phyloP scores from a whole-genome alignment of 1,140 invertebrate species.

The Dinoponera quadriceps region DNA sequence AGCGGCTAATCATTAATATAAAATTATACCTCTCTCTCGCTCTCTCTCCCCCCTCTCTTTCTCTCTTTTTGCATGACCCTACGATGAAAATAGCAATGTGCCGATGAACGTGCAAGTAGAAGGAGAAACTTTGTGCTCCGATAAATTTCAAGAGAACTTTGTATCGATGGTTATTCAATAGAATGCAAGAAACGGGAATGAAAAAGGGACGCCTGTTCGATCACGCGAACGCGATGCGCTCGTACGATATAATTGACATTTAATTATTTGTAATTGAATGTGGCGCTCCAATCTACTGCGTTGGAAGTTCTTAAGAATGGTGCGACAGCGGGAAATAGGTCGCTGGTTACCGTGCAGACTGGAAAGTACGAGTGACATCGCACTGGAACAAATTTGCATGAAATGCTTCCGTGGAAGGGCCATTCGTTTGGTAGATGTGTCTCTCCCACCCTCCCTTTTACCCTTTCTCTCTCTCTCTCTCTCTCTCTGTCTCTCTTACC shows the following conservation, averaged over 20 bases:
- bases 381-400: slow-evolving; percentile 58
- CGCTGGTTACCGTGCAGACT: slow-evolving; percentile 41
- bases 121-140: background rate
- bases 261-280: slow-evolving; percentile 31
- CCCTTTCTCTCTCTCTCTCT: too few relatives aligned
- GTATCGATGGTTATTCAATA: background rate
- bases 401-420: slow-evolving; percentile 60
- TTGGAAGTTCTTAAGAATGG: slow-evolving; percentile 33
- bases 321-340: slow-evolving; percentile 55
- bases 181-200: background rate
- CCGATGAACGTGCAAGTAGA: background rate
- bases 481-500: background rate
- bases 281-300: background rate
- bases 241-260: slow-evolving; percentile 23
- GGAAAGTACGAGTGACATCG: slow-evolving; percentile 63
- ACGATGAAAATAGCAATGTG: slow-evolving; percentile 5
- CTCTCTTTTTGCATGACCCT: too few relatives aligned
- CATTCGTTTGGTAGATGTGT: slow-evolving; percentile 53
- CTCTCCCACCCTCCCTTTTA: background rate
- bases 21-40: too few relatives aligned
- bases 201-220: background rate
- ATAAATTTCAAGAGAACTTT: slow-evolving; percentile 4
- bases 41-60: too few relatives aligned
- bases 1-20: too few relatives aligned
- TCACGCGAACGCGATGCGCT: background rate